Evolutionary conservation across 2,888 invertebrate species (phyloP), one percentile per base, ranked within the genome.

Genomic region (Leucania comma): DNA sequence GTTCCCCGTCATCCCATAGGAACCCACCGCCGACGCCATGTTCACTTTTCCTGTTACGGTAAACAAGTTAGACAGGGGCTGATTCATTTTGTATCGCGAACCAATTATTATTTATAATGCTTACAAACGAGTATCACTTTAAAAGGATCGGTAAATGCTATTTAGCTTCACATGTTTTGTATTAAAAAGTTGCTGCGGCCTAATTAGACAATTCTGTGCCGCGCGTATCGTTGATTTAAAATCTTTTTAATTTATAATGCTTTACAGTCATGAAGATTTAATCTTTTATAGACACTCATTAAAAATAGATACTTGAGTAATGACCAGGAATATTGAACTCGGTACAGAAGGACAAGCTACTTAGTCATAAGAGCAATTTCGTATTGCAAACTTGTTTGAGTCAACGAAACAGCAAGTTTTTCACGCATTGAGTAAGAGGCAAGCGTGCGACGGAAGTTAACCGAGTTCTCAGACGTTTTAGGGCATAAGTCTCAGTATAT

Each of bases 21-120:
- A 85, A 46, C 56, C 22, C 56, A 86, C 78, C 68, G 46, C 42
- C 46, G 78, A 70, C 74, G 75, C 69, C 79, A 73, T 70, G 76
- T 74, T 81, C 81, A 86, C 86, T 90, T 93, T 90, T 91, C 93
- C 93, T 91, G 87, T 90, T 93, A 91, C 84, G 92, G 90, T 80
- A 90, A 92, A 91, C 93, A 72, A 88, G 91, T 90, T 88, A 82
- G 78, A 86, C 90, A 76, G 83, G 88, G 81, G 86, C 85, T 93
- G 92, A 93, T 88, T 93, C 90, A 92, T 88, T 89, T 86, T 82
- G 79, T 86, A 88, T 86, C 75, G 72, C 79, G 85, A 88, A 89
- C 76, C 82, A 85, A 87, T 89, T 84, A 86, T 89, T 84, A 86
- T 82, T 86, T 86, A 85, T 86, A 81, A 83, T 75, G 69, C 72